Conservation (phyloP, 2,888 invertebrate genomes). For the Tipula unca region DNA sequence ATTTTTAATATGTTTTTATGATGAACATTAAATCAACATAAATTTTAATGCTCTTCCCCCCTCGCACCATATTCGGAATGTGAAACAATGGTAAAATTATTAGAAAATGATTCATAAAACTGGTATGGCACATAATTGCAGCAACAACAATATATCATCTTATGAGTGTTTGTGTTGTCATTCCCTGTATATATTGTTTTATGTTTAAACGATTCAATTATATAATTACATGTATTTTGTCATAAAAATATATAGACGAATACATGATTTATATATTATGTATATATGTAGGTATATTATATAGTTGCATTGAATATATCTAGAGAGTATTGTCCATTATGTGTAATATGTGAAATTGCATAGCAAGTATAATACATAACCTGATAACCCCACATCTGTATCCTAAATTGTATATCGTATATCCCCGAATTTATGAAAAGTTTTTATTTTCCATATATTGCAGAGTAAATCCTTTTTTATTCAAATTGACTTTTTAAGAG, state of each 20-base stretch:
- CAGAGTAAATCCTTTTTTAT: not conserved
- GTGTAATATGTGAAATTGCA: not conserved
- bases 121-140: not conserved
- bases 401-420: not conserved
- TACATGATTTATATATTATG: not conserved
- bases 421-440: not conserved
- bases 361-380: not conserved
- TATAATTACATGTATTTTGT: not conserved
- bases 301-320: too few relatives aligned
- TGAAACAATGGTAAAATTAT: not conserved
- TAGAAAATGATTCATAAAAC: not conserved
- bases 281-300: too few relatives aligned
- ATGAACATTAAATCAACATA: not conserved
- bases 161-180: not conserved
- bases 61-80: not conserved
- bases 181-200: not conserved
- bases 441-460: not conserved
- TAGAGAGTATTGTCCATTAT: not conserved
- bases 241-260: not conserved
- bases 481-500: constrained; percentile 14
- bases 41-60: not conserved
- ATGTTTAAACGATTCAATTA: not conserved
- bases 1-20: not conserved
- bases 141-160: not conserved
- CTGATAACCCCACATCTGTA: not conserved